phyloP scores from a whole-genome alignment of 2,113 vertebrate genomes.

The Daubentonia madagascariensis region DNA sequence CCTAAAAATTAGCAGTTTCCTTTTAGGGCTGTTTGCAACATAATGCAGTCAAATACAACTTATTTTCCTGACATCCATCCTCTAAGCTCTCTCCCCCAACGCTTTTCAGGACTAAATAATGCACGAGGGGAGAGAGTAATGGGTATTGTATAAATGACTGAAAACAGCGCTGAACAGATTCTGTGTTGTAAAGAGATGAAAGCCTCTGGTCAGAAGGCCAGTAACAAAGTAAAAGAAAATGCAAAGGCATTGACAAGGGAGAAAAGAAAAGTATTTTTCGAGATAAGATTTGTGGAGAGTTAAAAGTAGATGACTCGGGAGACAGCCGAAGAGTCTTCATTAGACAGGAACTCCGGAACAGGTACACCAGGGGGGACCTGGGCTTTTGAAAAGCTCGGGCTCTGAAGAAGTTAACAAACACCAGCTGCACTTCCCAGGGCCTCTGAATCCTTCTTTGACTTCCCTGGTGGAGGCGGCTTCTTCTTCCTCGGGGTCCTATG shows the following conservation, averaged over 20 bases:
- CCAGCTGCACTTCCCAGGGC: background rate
- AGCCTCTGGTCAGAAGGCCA: slow-evolving; percentile 37
- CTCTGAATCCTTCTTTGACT: background rate
- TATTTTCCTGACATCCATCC: slow-evolving; percentile 2
- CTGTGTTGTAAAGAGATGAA: slow-evolving; percentile 27
- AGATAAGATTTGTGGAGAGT: background rate
- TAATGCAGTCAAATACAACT: background rate
- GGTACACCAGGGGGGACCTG: accelerated
- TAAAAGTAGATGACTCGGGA: background rate
- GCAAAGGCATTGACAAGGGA: slow-evolving; percentile 14
- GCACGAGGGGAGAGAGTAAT: background rate
- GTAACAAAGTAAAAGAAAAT: slow-evolving; percentile 38
- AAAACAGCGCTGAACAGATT: slow-evolving; percentile 39
- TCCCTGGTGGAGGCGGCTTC: accelerated
- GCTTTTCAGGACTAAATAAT: slow-evolving; percentile 65
- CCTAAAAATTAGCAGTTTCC: background rate
- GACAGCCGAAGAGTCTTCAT: background rate
- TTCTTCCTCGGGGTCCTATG: background rate
- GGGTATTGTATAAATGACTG: background rate
- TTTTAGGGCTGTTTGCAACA: background rate
- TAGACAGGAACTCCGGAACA: background rate
- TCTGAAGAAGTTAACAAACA: background rate
- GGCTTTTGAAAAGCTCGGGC: background rate
- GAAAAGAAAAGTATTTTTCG: background rate
- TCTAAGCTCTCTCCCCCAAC: background rate